Evolutionary conservation across 1,140 invertebrate species (phyloP).

Genomic region (Drosophila navojoa): DNA sequence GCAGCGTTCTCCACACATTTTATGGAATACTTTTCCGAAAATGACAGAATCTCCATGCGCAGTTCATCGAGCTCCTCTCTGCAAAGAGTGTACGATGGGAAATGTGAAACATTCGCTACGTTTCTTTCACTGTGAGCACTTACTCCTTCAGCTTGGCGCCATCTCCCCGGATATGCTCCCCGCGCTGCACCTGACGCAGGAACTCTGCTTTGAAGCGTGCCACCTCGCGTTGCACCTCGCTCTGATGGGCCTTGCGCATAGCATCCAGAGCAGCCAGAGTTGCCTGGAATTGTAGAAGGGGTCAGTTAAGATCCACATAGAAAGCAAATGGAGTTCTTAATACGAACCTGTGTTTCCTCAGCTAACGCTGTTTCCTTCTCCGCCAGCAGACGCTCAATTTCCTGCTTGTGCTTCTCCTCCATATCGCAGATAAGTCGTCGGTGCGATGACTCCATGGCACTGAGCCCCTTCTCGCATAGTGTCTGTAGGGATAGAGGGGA

Average conservation of each 20-base stretch:
- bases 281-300: slow-evolving; percentile 76
- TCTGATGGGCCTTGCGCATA: slow-evolving; percentile 96
- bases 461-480: slow-evolving; percentile 93
- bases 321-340: not conserved
- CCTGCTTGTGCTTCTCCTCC: slow-evolving; percentile 92
- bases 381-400: slow-evolving; percentile 85
- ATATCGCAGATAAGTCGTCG: slow-evolving; percentile 92
- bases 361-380: slow-evolving; percentile 95
- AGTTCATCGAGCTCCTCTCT: slow-evolving; percentile 94
- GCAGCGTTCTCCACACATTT: slow-evolving; percentile 96
- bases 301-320: not conserved
- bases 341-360: slow-evolving; percentile 91
- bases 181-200: slow-evolving; percentile 88
- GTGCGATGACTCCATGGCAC: slow-evolving; percentile 95
- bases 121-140: slow-evolving; percentile 20
- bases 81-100: not conserved
- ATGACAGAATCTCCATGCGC: slow-evolving; percentile 92
- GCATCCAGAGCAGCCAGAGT: slow-evolving; percentile 93
- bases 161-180: slow-evolving; percentile 82
- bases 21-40: slow-evolving; percentile 95
- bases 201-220: slow-evolving; percentile 94
- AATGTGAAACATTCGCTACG: too few relatives aligned
- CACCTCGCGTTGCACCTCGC: slow-evolving; percentile 94
- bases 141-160: slow-evolving; percentile 76
- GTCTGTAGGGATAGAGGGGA: slow-evolving; percentile 82